A percentile compares a stretch with the other conserved stretches of the same genome.
phyloP scores from a whole-genome alignment of 2,888 invertebrate genomes.

The Meliscaeva auricollis region DNA sequence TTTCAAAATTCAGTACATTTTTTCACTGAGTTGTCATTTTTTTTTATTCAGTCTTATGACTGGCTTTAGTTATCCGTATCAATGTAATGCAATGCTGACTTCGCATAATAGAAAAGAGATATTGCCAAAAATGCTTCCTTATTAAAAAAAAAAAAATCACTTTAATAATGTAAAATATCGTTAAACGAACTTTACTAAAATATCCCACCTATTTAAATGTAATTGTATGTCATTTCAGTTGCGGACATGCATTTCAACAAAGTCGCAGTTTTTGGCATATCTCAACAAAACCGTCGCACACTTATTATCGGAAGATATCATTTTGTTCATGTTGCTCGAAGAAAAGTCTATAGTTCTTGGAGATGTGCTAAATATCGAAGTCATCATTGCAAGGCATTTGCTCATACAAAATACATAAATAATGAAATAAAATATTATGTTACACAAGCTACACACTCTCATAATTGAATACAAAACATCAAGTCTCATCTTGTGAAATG shows the following conservation, averaged over 20 bases:
- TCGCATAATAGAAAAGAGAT: no score
- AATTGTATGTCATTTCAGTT: constrained; percentile 27
- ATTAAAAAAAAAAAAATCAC: no score
- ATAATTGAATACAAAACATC: not conserved
- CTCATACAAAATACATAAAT: constrained; percentile 2
- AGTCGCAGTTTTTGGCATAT: constrained; percentile 31
- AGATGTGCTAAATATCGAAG: constrained; percentile 29
- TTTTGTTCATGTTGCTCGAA: constrained; percentile 13
- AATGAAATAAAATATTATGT: constrained; percentile 12
- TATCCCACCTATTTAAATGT: not conserved
- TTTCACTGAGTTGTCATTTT: no score
- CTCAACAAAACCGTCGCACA: constrained; percentile 34
- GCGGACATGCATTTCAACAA: not conserved
- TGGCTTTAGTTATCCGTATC: no score
- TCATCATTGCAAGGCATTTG: constrained; percentile 22
- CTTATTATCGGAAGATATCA: constrained; percentile 25
- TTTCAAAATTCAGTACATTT: no score
- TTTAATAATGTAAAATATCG: no score
- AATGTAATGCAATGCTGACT: no score
- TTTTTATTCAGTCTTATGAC: no score
- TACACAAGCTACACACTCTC: not conserved
- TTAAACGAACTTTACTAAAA: no score
- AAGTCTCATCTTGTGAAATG: no score
- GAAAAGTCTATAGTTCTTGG: constrained; percentile 27
- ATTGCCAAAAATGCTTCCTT: no score